phyloP scores from a whole-genome alignment of 2,888 invertebrate genomes.

The Plusia festucae region DNA sequence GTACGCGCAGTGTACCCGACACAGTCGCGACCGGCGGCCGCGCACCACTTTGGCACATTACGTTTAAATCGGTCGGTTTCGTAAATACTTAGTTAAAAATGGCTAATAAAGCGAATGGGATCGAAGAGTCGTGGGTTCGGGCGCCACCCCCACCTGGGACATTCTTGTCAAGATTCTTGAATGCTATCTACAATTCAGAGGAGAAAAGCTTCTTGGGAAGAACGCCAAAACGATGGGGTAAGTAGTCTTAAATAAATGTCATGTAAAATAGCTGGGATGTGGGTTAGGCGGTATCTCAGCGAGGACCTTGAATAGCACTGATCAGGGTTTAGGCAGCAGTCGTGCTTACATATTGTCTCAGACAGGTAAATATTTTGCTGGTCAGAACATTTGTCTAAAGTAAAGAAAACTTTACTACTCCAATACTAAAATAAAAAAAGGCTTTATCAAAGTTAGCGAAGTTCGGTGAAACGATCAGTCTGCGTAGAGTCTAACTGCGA shows the following conservation, averaged over 20 bases:
- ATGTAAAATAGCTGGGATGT: too few species aligned
- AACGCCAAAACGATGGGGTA: conserved; percentile 85
- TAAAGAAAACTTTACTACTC: too few species aligned
- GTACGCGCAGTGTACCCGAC: conserved; percentile 66
- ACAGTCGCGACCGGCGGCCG: conserved; percentile 63
- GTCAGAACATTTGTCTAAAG: too few species aligned
- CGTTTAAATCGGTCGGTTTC: neutral
- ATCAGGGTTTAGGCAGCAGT: too few species aligned
- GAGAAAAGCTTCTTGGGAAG: conserved; percentile 82
- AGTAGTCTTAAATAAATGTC: conserved; percentile 56
- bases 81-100: conserved; percentile 53
- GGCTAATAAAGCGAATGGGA: conserved; percentile 77
- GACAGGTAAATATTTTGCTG: too few species aligned
- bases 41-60: conserved; percentile 15
- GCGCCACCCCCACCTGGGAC: conserved; percentile 74
- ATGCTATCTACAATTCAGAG: conserved; percentile 77
- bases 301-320: too few species aligned
- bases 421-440: too few species aligned
- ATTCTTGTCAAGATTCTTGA: conserved; percentile 67
- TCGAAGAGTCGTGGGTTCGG: conserved; percentile 79
- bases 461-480: too few species aligned
- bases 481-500: too few species aligned
- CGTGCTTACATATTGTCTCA: too few species aligned
- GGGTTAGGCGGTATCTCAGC: too few species aligned
- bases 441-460: too few species aligned